phyloP scores from a whole-genome alignment of 1,140 invertebrate species.

The Lutraria rhynchaena region DNA sequence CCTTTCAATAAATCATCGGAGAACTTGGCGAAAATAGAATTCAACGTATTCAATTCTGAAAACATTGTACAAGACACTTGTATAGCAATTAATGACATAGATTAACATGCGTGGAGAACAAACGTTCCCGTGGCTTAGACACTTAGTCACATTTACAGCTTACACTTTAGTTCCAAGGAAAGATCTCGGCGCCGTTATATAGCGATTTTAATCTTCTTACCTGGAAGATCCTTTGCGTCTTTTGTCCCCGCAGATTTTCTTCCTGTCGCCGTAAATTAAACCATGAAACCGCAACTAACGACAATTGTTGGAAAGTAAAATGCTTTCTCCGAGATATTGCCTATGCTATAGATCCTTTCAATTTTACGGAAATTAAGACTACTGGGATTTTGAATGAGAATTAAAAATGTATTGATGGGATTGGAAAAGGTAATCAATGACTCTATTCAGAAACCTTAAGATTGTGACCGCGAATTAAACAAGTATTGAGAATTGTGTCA shows the following conservation, averaged over 20 bases:
- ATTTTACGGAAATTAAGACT: constrained; percentile 60
- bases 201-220: constrained; percentile 51
- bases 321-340: constrained; percentile 35
- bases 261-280: constrained; percentile 57
- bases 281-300: constrained; percentile 56
- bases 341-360: constrained; percentile 44
- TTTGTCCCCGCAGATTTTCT: constrained; percentile 47
- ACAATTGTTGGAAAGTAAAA: constrained; percentile 43
- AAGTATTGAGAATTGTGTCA: too few species aligned
- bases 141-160: constrained; percentile 59
- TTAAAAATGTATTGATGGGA: constrained; percentile 30
- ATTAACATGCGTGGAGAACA: constrained; percentile 34
- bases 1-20: constrained; percentile 29
- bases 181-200: constrained; percentile 21
- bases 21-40: constrained; percentile 32
- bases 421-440: not conserved
- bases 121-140: constrained; percentile 38
- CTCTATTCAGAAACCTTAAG: too few species aligned
- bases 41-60: not conserved
- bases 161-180: constrained; percentile 29
- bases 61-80: constrained; percentile 1
- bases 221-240: constrained; percentile 32
- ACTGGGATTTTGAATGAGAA: constrained; percentile 46
- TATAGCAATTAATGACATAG: constrained; percentile 35
- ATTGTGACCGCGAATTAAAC: too few species aligned